These are phyloP conservation scores for Cecidostiba fungosa DNA, from an alignment of 2,888 invertebrate genomes.

Conservation along the genomic window DNA sequence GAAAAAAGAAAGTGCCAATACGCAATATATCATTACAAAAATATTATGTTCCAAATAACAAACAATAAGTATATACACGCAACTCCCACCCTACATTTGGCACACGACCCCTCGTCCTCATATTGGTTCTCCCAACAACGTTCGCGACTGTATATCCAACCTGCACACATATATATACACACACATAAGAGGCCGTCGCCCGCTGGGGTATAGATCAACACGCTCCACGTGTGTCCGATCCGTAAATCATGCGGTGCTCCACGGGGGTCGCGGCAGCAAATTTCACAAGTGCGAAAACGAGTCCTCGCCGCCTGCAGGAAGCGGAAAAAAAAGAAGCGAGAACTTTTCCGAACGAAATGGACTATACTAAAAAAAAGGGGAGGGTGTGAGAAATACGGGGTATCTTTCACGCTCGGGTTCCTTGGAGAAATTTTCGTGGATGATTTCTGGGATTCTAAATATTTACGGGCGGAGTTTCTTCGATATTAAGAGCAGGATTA, in stretches of 20 bases:
- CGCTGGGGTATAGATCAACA: conserved; percentile 58
- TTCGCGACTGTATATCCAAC: not conserved
- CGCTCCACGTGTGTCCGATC: conserved; percentile 60
- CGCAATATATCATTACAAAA: too few species aligned
- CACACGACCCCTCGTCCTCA: not conserved
- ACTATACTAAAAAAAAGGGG: too few species aligned
- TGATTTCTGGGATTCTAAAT: conserved; percentile 54
- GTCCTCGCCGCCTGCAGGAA: conserved; percentile 7
- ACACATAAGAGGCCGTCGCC: conserved; percentile 1
- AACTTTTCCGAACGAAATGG: conserved; percentile 12
- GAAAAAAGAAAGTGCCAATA: too few species aligned
- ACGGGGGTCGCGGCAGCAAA: conserved; percentile 20
- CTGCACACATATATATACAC: not conserved
- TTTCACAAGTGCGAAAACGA: conserved; percentile 63
- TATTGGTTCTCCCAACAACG: conserved; percentile 20
- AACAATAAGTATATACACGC: too few species aligned
- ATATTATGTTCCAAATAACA: too few species aligned
- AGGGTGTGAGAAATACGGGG: not conserved
- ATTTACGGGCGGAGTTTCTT: conserved; percentile 47
- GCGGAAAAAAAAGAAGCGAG: not conserved
- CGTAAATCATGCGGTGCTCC: conserved; percentile 50
- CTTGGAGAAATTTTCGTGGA: conserved; percentile 22
- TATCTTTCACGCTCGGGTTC: not conserved
- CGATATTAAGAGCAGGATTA: conserved; percentile 55
- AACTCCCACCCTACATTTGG: not conserved